Evolutionary conservation across 2,888 invertebrate genomes (phyloP), one percentile per base, ranked within the genome.

Genomic region (Altica lythri): DNA sequence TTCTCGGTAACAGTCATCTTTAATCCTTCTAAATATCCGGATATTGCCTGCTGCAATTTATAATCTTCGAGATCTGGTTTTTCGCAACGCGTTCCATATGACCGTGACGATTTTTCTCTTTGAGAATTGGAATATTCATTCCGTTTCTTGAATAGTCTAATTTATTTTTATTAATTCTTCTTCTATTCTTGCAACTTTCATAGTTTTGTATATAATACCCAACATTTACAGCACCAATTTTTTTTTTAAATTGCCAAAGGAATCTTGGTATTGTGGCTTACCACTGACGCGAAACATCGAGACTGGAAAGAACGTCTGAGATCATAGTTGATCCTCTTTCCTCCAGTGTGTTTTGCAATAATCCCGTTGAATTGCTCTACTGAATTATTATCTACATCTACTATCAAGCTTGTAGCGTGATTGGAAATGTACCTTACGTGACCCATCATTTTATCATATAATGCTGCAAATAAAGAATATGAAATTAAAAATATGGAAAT

Each of bases 391-490:
- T 46, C 3, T 19, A 17, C 34, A 16, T 34, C 22, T 22, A 19
- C 13, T 9, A 19, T 34, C 12, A 32, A 34, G 16, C 32, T 34
- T 34, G 8, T 34, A 9, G 46, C 18, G 13, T 46, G 25, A 19
- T 16, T 22, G 4, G 46, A 18, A 6, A 46, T 9, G 18, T 34
- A 46, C n/a, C 25, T 35, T 6, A 47, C 47, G n/a, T 13, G 27
- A 25, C 29, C 35, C 47, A 47, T 37, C 10, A 47, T 9, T 47
- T 35, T 47, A 10, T 47, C 47, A 10, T 47, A 22, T 30, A 44
- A 42, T 19, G n/a, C 38, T 19, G 10, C 9, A 19, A 19, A 38
- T n/a, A 17, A 13, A 14, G 14, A 38, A 38, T 38, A 38, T 42
- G 14, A n/a, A 25, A 42, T 42, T 12, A 25, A 25, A 14, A 42